These are phyloP conservation scores for Magallana ariakensis DNA, from an alignment of 1,140 invertebrate species.

Conservation along the genomic window DNA sequence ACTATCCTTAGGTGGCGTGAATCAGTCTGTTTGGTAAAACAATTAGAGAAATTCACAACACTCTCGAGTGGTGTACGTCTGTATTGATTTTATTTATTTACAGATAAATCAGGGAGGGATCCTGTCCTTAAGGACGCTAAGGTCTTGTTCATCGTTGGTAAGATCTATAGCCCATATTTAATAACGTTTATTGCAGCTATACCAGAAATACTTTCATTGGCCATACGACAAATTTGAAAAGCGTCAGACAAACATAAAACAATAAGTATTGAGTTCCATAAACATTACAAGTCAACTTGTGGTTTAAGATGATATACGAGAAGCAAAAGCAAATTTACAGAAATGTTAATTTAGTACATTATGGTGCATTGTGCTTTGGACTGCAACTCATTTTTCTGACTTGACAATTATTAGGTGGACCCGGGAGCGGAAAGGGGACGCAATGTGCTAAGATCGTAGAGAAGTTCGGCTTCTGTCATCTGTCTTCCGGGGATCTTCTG, in stretches of 20 bases:
- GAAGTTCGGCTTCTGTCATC: slow-evolving; percentile 80
- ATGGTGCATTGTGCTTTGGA: too few species aligned
- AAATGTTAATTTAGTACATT: too few species aligned
- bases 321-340: not conserved
- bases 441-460: slow-evolving; percentile 80
- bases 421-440: slow-evolving; percentile 81
- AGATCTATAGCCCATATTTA: slow-evolving; percentile 40
- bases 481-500: slow-evolving; percentile 80
- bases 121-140: slow-evolving; percentile 62
- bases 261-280: too few species aligned
- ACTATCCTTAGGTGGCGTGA: too few species aligned
- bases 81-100: not conserved
- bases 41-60: too few species aligned
- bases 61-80: too few species aligned
- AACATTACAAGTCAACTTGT: too few species aligned
- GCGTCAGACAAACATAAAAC: not conserved
- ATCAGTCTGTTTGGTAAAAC: too few species aligned
- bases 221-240: too few species aligned
- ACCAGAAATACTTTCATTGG: too few species aligned
- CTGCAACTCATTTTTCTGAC: too few species aligned
- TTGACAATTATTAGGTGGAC: slow-evolving; percentile 75
- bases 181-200: too few species aligned
- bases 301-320: not conserved
- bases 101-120: slow-evolving; percentile 28
- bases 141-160: slow-evolving; percentile 71